Base-by-base conservation (phyloP, 2,113 vertebrate species). In the Lonchura striata region DNA sequence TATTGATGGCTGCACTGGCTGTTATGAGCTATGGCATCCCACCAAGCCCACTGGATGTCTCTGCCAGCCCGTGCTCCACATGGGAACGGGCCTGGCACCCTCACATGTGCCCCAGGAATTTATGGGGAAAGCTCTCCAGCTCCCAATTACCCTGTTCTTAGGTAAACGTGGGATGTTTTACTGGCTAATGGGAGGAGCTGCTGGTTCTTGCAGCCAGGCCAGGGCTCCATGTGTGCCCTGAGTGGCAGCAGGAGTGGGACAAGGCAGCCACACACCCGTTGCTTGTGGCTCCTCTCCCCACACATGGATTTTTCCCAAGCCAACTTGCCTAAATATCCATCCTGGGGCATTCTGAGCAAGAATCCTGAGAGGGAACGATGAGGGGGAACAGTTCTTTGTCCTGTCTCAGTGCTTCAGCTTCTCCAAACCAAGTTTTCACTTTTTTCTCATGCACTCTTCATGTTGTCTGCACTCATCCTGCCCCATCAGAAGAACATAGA, bases 321-420 rank as follows among this genome's bases (percentile, higher is more conserved):
- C 52, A 47, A 0, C 2, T 52, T 10, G 2, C 8, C 2, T 21
- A 24, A 80, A 16, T 11, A 27, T 31, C 35, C 23, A 18, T 15
- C 78, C 65, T 11, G 0, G 2, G 7, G 35, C 7, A 0, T 10
- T 6, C 30, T 50, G 35, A 24, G 27, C 6, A 3, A 4, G n/a
- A 17, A 19, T 9, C 25, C 52, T 25, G 2, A 11, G 79, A 28
- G 42, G 39, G n/a, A 28, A 17, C 31, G 24, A 4, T 50, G 5
- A 33, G 31, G 23, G 9, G 18, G 17, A 3, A 8, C 35, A 31
- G 79, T 5, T 2, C 20, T 42, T 42, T 5, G 23, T 60, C 22
- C 57, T 60, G 28, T 33, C 20, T 15, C 30, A 9, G 50, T 7
- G 3, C 46, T 61, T 78, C 28, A 27, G 2, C 18, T 61, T 15